These are phyloP conservation scores for Timema podura DNA, from an alignment of 2,888 invertebrate species.

Conservation along the genomic window DNA sequence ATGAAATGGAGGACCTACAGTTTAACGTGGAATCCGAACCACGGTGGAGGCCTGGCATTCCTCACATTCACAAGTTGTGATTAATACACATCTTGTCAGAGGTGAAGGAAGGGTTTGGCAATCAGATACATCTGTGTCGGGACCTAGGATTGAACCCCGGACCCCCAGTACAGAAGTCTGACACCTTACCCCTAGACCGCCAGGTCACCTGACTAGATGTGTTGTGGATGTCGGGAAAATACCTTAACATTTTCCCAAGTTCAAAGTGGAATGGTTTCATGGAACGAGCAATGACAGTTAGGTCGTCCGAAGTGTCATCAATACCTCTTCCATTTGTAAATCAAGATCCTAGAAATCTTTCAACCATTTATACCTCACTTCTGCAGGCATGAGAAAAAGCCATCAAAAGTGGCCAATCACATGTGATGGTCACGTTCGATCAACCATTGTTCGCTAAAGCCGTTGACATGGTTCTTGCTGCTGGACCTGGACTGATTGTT, in stretches of 20 bases:
- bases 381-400: not conserved
- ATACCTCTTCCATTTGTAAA: not conserved
- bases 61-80: no score
- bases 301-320: no score
- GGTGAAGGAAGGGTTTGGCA: no score
- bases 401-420: not conserved
- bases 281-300: no score
- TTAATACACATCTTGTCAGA: no score
- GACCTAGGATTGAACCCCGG: no score
- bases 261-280: not conserved
- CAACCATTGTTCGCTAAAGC: not conserved
- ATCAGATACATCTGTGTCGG: no score
- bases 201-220: constrained; percentile 5
- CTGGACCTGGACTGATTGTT: not conserved
- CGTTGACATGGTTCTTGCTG: not conserved
- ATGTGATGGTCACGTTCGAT: not conserved
- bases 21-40: no score
- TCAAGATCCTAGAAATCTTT: not conserved
- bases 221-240: constrained; percentile 11
- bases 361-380: not conserved
- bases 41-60: no score
- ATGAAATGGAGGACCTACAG: no score
- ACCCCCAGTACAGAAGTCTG: no score
- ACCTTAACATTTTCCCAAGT: not conserved
- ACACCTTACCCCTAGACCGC: no score